Evolutionary conservation across 2,113 vertebrate genomes (phyloP), one percentile per base, ranked within the genome.

Genomic region (Otocyon megalotis): DNA sequence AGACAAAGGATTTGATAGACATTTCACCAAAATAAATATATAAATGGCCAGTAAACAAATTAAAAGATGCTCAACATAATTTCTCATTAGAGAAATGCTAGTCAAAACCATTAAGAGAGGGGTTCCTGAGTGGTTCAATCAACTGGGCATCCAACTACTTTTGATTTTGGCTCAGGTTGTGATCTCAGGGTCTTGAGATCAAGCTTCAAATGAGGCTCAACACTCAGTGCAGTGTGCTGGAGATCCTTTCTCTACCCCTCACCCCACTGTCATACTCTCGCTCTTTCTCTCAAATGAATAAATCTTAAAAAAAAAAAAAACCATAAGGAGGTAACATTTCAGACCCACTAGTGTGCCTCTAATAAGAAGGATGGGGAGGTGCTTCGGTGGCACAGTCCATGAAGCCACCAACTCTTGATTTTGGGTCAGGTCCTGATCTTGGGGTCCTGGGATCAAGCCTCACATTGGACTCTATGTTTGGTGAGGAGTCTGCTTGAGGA

Each of bases 11-110:
- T 80, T 84, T 54, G 26, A 13, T 87, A 43, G 76, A 28, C 15
- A 63, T 54, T 69, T 94, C 24, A 92, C 72, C 28, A 90, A 60
- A 96, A 65, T 81, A 65, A 17, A 71, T 86, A 65, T 16, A 3
- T n/a, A 89, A 85, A 85, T 94, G 58, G 12, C n/a, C 53, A 80
- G 7, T 71, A 82, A 93, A 32, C 77, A 86, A 81, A 72, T 71
- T 15, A 74, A 56, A 79, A 72, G 30, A 53, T 60, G 8, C 37
- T 72, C 65, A 76, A 24, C 43, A 32, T 72, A 76, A 54, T 74
- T 89, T 58, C n/a, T 88, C 19, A 63, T 81, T 84, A 95, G n/a
- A 86, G 81, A 85, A 96, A 76, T 85, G 12, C 30, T 84, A 84
- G 83, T 89, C 35, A 80, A 95, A 93, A 53, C 74, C 15, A 19